Conservation (phyloP, 1,140 invertebrate species). For the Tetragnatha versicolor region DNA sequence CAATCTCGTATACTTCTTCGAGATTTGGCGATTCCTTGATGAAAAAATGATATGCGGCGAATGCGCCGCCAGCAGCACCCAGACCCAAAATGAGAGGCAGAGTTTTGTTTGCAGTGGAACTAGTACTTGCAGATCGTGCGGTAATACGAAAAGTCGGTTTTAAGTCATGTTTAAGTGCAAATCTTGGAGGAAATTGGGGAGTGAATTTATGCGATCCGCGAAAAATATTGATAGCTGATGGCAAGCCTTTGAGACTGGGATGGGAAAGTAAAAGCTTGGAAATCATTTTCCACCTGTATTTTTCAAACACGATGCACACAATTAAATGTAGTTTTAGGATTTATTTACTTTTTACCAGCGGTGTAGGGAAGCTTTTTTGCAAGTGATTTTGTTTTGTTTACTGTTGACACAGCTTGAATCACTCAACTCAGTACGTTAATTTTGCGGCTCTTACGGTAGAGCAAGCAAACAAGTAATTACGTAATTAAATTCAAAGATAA, state of each 20-base stretch:
- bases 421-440: too few relatives aligned
- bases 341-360: too few relatives aligned
- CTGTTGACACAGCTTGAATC: too few relatives aligned
- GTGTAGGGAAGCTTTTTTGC: too few relatives aligned
- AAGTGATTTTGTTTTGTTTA: too few relatives aligned
- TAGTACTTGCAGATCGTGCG: not conserved
- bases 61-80: not conserved
- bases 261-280: not conserved
- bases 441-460: too few relatives aligned
- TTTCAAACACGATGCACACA: too few relatives aligned
- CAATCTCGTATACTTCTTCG: not conserved
- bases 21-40: too few relatives aligned
- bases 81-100: not conserved
- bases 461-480: too few relatives aligned
- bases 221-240: not conserved
- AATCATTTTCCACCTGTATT: too few relatives aligned
- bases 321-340: too few relatives aligned
- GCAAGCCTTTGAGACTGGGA: not conserved
- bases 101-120: not conserved
- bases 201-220: slow-evolving; percentile 12
- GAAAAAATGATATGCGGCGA: not conserved
- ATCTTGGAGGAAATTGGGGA: not conserved
- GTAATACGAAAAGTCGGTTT: not conserved
- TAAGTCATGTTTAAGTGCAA: not conserved
- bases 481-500: too few relatives aligned